Conservation (phyloP, 2,888 invertebrate genomes). For the Eurois occulta region DNA sequence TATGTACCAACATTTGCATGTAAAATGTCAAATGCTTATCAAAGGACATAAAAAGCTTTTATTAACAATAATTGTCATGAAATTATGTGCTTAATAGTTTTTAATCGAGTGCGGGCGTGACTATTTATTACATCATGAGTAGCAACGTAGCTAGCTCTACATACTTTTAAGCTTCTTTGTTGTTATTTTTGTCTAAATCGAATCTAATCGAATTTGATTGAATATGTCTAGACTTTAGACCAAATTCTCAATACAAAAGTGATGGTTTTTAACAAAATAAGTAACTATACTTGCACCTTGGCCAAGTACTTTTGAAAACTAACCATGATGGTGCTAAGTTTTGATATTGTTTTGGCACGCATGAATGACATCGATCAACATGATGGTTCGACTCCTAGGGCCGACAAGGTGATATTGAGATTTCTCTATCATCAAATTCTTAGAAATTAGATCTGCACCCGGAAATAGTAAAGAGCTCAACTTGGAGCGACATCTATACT, state of each 20-base stretch:
- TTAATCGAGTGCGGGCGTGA: background rate
- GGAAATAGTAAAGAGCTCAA: background rate
- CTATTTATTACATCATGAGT: slow-evolving; percentile 5
- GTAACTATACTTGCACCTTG: background rate
- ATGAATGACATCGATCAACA: background rate
- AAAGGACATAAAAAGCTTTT: slow-evolving; percentile 12
- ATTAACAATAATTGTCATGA: slow-evolving; percentile 5
- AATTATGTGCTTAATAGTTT: slow-evolving; percentile 13
- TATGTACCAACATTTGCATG: slow-evolving; percentile 22
- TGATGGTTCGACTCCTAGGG: background rate
- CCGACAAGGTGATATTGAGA: background rate
- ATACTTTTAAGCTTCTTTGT: background rate
- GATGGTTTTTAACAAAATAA: background rate
- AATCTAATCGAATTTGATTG: background rate
- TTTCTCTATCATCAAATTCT: background rate
- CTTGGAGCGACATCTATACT: slow-evolving; percentile 1
- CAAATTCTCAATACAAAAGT: background rate
- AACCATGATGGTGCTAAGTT: background rate
- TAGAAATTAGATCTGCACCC: background rate
- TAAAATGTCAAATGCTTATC: slow-evolving; percentile 1
- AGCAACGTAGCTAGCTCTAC: background rate
- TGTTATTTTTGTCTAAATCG: background rate
- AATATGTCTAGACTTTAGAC: background rate
- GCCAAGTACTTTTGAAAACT: background rate
- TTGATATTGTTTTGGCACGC: background rate